Percentiles rank a stretch among this genome's conserved stretches.
phyloP scores from a whole-genome alignment of 2,797 vertebrate species.

The Eulemur rubriventer region DNA sequence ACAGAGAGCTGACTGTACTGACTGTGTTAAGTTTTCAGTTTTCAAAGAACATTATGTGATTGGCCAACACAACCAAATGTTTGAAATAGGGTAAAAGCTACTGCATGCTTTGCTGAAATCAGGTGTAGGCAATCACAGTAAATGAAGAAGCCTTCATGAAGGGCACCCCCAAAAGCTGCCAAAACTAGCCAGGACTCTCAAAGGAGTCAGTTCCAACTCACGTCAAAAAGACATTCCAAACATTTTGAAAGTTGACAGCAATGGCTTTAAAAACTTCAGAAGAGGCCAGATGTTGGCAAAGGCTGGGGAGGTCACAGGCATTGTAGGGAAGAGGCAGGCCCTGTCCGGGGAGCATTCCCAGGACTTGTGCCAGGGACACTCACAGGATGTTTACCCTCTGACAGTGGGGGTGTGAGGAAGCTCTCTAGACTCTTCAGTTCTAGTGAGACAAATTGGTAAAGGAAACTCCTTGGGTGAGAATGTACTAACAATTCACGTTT shows the following conservation, averaged over 20 bases:
- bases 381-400: constrained; percentile 75
- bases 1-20: not conserved
- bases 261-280: not conserved
- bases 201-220: not conserved
- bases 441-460: constrained; percentile 75
- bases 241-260: constrained; percentile 9
- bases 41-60: not conserved
- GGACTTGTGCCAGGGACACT: constrained; percentile 70
- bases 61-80: not conserved
- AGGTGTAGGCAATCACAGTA: not conserved
- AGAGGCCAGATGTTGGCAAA: constrained; percentile 11
- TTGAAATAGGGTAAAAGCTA: not conserved
- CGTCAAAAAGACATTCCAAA: not conserved
- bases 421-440: constrained; percentile 66
- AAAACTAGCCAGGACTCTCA: not conserved
- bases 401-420: constrained; percentile 58
- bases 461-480: constrained; percentile 63
- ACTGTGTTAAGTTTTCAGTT: not conserved
- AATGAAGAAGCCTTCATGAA: not conserved
- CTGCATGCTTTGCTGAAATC: not conserved
- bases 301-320: not conserved
- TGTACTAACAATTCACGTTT: constrained; percentile 41
- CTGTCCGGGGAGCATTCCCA: not conserved
- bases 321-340: not conserved
- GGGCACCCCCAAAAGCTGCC: not conserved